Conservation (phyloP, 2,888 invertebrate genomes). For the Eurytoma adleriae region DNA sequence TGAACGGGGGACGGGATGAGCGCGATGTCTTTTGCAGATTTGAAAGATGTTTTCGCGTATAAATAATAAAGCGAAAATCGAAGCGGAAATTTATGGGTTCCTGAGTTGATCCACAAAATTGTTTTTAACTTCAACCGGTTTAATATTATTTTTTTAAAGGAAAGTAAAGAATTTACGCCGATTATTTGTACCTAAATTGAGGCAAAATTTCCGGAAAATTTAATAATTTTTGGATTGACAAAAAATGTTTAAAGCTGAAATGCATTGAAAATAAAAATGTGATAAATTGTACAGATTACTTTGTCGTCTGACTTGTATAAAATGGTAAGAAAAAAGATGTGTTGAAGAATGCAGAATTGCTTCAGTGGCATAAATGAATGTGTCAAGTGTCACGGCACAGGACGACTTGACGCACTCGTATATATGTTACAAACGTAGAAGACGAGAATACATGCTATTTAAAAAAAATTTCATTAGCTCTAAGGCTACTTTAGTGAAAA, state of each 20-base stretch:
- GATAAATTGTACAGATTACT: background rate
- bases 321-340: background rate
- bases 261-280: background rate
- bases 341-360: slow-evolving; percentile 26
- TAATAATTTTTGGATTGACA: no score
- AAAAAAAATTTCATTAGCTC: no score
- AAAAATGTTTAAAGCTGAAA: no score
- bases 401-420: slow-evolving; percentile 11
- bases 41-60: slow-evolving; percentile 7
- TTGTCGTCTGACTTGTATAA: background rate
- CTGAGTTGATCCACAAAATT: background rate
- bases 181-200: no score
- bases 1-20: background rate
- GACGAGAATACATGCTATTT: slow-evolving; percentile 8
- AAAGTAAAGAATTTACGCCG: no score
- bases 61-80: slow-evolving; percentile 15
- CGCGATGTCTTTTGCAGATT: slow-evolving; percentile 17
- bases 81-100: background rate
- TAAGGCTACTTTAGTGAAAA: no score
- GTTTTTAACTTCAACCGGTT: no score
- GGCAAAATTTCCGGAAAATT: no score
- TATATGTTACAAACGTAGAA: background rate
- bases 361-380: slow-evolving; percentile 41
- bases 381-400: slow-evolving; percentile 17
- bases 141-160: no score